Conservation (phyloP, 2,888 invertebrate genomes). For the Coleophora flavipennella region DNA sequence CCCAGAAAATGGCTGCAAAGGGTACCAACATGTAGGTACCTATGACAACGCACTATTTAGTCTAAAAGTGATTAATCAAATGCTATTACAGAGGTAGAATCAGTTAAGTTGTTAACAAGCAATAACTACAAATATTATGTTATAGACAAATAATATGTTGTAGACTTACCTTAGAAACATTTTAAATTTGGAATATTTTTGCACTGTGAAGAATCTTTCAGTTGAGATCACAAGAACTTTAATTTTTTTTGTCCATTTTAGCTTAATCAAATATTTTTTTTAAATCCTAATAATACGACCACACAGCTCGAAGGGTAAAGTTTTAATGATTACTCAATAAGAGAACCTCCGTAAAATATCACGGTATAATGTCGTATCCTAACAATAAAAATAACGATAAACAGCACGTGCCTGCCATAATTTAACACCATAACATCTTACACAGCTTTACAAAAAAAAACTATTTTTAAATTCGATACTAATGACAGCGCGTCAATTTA, state of each 20-base stretch:
- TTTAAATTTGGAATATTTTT: slow-evolving; percentile 20
- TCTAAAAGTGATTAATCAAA: no score
- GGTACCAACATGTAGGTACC: no score
- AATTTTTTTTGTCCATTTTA: slow-evolving; percentile 30
- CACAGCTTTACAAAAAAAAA: slow-evolving; percentile 43
- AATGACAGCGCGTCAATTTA: slow-evolving; percentile 59
- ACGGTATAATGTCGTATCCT: slow-evolving; percentile 58
- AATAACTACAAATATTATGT: background rate
- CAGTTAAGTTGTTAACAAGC: background rate
- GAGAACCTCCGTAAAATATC: slow-evolving; percentile 50
- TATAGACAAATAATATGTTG: background rate
- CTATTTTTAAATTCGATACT: slow-evolving; percentile 43
- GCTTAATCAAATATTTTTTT: slow-evolving; percentile 23
- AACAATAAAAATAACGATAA: slow-evolving; percentile 61
- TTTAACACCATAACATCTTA: slow-evolving; percentile 50
- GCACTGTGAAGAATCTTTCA: slow-evolving; percentile 20
- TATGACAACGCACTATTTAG: no score
- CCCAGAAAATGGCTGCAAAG: no score
- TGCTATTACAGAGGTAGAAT: background rate
- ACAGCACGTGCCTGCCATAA: slow-evolving; percentile 61
- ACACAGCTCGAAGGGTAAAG: slow-evolving; percentile 50
- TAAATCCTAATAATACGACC: slow-evolving; percentile 46
- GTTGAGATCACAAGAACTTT: slow-evolving; percentile 33
- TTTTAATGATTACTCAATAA: slow-evolving; percentile 58
- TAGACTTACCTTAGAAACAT: slow-evolving; percentile 53